Evolutionary conservation across 2,113 vertebrate genomes (phyloP).

Genomic region (Clarias gariepinus): DNA sequence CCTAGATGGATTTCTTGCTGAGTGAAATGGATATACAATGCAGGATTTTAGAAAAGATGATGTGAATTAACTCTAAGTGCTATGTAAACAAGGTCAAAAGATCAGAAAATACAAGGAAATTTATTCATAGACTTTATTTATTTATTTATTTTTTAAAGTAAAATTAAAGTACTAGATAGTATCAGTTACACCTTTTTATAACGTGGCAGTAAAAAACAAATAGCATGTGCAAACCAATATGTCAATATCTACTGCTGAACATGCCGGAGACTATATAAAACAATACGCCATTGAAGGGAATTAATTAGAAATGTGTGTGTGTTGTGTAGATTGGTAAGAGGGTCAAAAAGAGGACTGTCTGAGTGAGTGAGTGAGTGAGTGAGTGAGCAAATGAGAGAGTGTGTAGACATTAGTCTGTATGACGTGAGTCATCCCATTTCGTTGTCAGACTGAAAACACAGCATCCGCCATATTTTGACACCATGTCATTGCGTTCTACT

Average conservation of each 20-base stretch:
- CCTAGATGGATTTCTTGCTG: not conserved
- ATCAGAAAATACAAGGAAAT: not conserved
- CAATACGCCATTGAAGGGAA: not conserved
- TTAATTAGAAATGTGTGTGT: not conserved
- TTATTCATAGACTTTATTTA: not conserved
- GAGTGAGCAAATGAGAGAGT: not conserved
- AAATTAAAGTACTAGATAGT: not conserved
- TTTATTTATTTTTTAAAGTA: not conserved
- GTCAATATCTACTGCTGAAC: not conserved
- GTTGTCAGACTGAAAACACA: conserved; percentile 32
- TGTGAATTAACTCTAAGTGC: not conserved
- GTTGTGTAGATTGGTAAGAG: not conserved
- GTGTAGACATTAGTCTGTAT: not conserved
- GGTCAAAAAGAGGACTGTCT: not conserved
- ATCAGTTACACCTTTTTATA: not conserved
- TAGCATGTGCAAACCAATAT: no score
- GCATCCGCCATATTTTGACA: conserved; percentile 29
- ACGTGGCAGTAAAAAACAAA: not conserved
- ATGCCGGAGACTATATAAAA: not conserved
- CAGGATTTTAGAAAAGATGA: not conserved
- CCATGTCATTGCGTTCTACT: conserved; percentile 48
- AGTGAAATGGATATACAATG: not conserved
- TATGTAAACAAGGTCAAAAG: not conserved
- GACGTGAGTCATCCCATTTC: conserved; percentile 36
- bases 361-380: not conserved